phyloP scores from a whole-genome alignment of 2,888 invertebrate genomes.

The Nemoura dubitans region DNA sequence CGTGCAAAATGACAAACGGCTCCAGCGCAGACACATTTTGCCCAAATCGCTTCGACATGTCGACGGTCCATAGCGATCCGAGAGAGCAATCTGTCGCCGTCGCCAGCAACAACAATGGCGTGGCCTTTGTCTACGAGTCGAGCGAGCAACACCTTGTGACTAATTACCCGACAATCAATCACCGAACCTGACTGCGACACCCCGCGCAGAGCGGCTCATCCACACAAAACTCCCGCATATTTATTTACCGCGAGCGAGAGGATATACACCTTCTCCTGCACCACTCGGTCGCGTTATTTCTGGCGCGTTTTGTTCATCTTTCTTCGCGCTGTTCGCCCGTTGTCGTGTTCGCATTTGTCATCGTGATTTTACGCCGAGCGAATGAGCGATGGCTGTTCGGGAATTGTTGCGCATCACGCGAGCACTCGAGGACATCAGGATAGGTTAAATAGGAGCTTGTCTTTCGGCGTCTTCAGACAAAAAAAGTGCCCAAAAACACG shows the following conservation, averaged over 20 bases:
- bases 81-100: conserved; percentile 2
- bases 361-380: neutral
- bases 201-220: neutral
- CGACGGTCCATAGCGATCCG: too few relatives aligned
- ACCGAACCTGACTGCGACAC: neutral
- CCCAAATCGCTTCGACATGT: too few relatives aligned
- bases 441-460: too few relatives aligned
- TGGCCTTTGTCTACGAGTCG: conserved; percentile 19
- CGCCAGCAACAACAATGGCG: conserved; percentile 23
- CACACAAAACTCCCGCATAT: neutral
- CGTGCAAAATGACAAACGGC: too few relatives aligned
- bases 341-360: conserved; percentile 29
- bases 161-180: conserved; percentile 46
- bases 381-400: neutral
- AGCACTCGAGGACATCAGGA: neutral
- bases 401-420: neutral
- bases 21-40: too few relatives aligned
- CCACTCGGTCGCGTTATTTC: neutral
- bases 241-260: neutral
- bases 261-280: neutral
- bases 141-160: conserved; percentile 37
- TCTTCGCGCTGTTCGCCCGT: conserved; percentile 9
- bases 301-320: conserved; percentile 27
- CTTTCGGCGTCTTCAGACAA: too few relatives aligned
- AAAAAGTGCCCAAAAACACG: too few relatives aligned